These are phyloP conservation scores for Anolis carolinensis DNA, from an alignment of 2,113 vertebrate species.

Conservation along the genomic window DNA sequence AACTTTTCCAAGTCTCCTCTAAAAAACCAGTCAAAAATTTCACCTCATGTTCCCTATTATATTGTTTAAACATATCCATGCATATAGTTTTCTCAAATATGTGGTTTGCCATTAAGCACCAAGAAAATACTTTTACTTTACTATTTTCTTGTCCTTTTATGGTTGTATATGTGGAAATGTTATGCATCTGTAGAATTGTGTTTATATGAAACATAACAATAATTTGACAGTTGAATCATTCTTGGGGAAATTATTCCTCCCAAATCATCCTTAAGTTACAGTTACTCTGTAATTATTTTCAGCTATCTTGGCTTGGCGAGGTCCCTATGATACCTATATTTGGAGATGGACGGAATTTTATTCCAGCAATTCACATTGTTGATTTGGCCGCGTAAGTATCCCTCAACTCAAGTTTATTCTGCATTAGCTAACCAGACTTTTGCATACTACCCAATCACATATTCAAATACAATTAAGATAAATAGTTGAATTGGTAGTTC, in stretches of 20 bases:
- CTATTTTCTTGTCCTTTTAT: not conserved
- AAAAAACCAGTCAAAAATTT: not conserved
- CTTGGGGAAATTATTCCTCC: constrained; percentile 16
- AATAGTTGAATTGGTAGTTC: no score
- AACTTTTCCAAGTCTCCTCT: not conserved
- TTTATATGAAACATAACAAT: not conserved
- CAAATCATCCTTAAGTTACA: not conserved
- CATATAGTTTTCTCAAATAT: not conserved
- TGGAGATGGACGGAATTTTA: constrained; percentile 84
- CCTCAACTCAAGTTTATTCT: not conserved
- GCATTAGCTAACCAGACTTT: no score
- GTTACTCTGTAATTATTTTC: constrained; percentile 37
- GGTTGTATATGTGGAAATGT: not conserved
- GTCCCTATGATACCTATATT: constrained; percentile 79
- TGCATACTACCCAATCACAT: no score
- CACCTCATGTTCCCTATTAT: not conserved
- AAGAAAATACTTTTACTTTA: constrained; percentile 2
- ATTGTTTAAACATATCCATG: not conserved
- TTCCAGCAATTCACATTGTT: constrained; percentile 88
- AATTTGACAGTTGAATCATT: not conserved
- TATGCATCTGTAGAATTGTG: not conserved
- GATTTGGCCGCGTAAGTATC: constrained; percentile 86
- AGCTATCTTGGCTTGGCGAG: constrained; percentile 86
- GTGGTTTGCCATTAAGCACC: not conserved
- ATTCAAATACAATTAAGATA: no score